phyloP scores from a whole-genome alignment of 2,888 invertebrate genomes.

The Nomada hirtipes region DNA sequence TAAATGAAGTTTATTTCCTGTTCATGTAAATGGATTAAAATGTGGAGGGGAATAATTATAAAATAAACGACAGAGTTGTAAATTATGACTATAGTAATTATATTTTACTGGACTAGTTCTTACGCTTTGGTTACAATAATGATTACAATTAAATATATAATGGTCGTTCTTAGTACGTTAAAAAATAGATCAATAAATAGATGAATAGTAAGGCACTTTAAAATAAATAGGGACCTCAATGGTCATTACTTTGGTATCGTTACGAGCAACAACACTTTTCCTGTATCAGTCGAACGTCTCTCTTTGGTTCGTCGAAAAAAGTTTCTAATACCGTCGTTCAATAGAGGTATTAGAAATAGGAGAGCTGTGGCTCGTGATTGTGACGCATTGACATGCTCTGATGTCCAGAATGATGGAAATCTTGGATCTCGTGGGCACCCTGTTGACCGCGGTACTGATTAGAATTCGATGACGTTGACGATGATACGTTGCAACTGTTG shows the following conservation, averaged over 20 bases:
- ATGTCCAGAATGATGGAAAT: constrained; percentile 73
- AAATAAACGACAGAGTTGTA: background rate
- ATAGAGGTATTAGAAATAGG: constrained; percentile 68
- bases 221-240: constrained; percentile 68
- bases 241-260: background rate
- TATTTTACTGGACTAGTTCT: constrained; percentile 70
- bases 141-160: constrained; percentile 45
- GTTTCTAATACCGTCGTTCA: constrained; percentile 5
- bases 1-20: background rate
- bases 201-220: constrained; percentile 66
- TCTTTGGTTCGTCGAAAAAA: constrained; percentile 3
- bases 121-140: constrained; percentile 61
- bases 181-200: constrained; percentile 61
- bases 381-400: constrained; percentile 72
- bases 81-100: constrained; percentile 55
- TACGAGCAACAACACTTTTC: background rate
- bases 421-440: constrained; percentile 72
- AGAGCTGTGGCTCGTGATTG: constrained; percentile 75
- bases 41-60: too few relatives aligned
- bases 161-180: constrained; percentile 40
- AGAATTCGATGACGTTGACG: constrained; percentile 71
- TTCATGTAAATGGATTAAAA: background rate
- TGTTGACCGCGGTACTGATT: constrained; percentile 75
- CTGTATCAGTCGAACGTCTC: constrained; percentile 10
- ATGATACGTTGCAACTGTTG: constrained; percentile 76